These are phyloP conservation scores for Gallinago stenura DNA, from an alignment of 2,797 vertebrate species.

Conservation along the genomic window DNA sequence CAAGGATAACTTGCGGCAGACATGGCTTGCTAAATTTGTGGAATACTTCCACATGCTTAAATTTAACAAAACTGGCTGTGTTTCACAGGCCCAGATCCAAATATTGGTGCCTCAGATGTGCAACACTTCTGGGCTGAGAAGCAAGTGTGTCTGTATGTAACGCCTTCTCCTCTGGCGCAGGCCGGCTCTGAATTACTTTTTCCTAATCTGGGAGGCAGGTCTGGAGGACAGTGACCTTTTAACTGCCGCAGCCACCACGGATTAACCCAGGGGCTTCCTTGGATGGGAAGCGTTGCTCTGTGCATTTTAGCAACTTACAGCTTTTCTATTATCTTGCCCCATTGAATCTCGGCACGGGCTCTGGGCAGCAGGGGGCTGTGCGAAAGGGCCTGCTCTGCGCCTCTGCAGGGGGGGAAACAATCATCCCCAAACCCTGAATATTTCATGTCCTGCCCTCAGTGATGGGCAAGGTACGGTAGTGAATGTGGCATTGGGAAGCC, in stretches of 20 bases:
- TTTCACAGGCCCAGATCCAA: neutral
- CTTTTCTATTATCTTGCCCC: neutral
- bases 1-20: neutral
- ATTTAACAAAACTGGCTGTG: neutral
- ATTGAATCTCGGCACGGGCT: neutral
- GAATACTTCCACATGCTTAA: neutral
- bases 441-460: neutral
- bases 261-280: neutral
- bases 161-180: neutral
- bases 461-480: neutral
- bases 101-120: neutral
- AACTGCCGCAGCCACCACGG: neutral
- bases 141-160: neutral
- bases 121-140: neutral
- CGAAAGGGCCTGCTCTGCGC: neutral
- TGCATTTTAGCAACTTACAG: neutral
- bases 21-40: neutral
- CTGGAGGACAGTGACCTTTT: neutral
- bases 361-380: neutral
- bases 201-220: conserved; percentile 33
- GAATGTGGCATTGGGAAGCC: neutral
- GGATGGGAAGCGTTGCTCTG: neutral
- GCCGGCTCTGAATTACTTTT: conserved; percentile 13
- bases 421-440: neutral
- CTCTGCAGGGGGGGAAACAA: neutral